Evolutionary conservation across 2,113 vertebrate species (phyloP).

Genomic region (Salminus brasiliensis): DNA sequence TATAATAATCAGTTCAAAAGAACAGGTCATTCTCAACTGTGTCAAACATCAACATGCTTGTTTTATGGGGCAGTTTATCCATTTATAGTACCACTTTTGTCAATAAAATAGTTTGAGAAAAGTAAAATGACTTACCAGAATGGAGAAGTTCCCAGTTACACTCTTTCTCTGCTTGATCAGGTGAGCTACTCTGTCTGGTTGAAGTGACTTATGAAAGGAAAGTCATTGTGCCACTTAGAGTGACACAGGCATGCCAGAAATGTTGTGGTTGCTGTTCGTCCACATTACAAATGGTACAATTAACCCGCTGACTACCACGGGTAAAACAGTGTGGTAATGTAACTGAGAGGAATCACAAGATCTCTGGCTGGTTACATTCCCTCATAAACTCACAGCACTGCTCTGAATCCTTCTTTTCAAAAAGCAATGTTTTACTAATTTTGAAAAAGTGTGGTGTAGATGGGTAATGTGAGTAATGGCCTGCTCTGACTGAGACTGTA

Average conservation of each 20-base stretch:
- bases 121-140: constrained; percentile 58
- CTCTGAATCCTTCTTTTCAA: not conserved
- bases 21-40: too few relatives aligned
- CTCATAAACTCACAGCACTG: not conserved
- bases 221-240: constrained; percentile 51
- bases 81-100: too few relatives aligned
- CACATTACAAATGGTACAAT: constrained; percentile 69
- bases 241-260: constrained; percentile 62
- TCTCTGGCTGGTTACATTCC: not conserved
- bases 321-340: constrained; percentile 18
- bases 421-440: not conserved
- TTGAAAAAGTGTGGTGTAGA: not conserved
- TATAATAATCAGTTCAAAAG: too few relatives aligned
- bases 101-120: constrained; percentile 17
- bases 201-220: constrained; percentile 50
- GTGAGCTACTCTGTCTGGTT: constrained; percentile 56
- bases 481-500: constrained; percentile 46
- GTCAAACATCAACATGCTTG: too few relatives aligned
- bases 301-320: constrained; percentile 38
- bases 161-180: constrained; percentile 43
- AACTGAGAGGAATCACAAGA: not conserved
- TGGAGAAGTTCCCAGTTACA: constrained; percentile 45
- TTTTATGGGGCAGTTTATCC: too few relatives aligned
- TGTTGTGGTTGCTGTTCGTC: constrained; percentile 80
- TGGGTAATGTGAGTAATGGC: not conserved